These are phyloP conservation scores for Spicauda simplicius DNA, from an alignment of 2,888 invertebrate genomes.

Conservation along the genomic window DNA sequence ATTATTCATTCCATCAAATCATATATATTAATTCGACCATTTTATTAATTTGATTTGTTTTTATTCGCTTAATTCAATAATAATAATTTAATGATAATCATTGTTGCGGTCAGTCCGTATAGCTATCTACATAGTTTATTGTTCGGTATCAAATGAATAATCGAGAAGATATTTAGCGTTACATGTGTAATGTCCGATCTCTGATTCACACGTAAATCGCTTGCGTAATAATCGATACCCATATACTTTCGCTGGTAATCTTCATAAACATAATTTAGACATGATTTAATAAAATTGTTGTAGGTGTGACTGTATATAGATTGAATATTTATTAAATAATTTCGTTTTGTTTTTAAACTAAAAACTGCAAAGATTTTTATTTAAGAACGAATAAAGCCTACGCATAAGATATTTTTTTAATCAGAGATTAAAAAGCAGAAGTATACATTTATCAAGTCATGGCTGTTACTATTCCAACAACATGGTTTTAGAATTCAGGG, in stretches of 20 bases:
- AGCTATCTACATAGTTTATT: background rate
- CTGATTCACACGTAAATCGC: conserved; percentile 12
- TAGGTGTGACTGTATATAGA: background rate
- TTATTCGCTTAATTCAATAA: no score
- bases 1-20: no score
- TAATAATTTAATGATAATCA: no score
- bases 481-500: no score
- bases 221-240: conserved; percentile 23
- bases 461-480: no score
- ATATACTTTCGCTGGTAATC: conserved; percentile 26
- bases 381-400: no score
- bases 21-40: no score
- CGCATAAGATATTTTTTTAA: no score
- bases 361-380: no score
- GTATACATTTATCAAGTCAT: no score
- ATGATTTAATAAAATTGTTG: background rate
- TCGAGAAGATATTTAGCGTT: background rate
- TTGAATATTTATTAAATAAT: background rate
- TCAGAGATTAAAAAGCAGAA: no score
- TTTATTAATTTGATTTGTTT: no score
- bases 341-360: background rate
- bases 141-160: background rate
- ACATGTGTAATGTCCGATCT: background rate
- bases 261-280: conserved; percentile 3
- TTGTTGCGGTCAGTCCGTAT: background rate